Evolutionary conservation across 53 echinoderm and acorn worm species (phyloP), one percentile per base, ranked within the genome.

Genomic region (Paelopatides confundens): DNA sequence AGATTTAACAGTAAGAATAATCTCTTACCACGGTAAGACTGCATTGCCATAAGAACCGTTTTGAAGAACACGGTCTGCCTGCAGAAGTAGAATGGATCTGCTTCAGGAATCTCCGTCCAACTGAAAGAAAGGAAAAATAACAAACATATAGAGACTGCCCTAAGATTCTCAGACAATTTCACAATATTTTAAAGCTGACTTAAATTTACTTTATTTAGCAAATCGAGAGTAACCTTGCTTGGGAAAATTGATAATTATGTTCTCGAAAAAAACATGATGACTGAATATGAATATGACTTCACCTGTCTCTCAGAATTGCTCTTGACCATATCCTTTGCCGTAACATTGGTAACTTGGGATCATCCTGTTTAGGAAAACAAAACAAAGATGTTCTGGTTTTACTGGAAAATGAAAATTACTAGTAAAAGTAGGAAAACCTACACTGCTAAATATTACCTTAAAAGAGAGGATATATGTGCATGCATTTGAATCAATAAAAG

Each of bases 261-360:
- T n/a, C n/a, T n/a, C n/a, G n/a, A n/a, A n/a, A n/a, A n/a, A n/a
- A n/a, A n/a, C n/a, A n/a, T n/a, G n/a, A 15, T 66, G 66, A 37
- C 0, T 21, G 38, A 35, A 34, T 29, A 26, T 24, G n/a, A 76
- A 50, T 23, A 43, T 3, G 17, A 35, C 90, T 94, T 94, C 86
- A 97, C 97, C 92, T 89, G 71, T 97, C 92, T 87, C 86, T 92
- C 21, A 91, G 77, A 24, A 97, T 95, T 17, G 93, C 97, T 89
- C 86, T 89, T 51, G 88, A 93, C 97, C 97, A 97, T 15, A 97
- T 93, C 49, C 86, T 91, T 46, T 93, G 76, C 37, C 62, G 87
- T 34, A 93, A 85, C 9, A 64, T 66, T 12, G 52, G 37, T 37
- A 84, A 90, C 52, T 69, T 66, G 13, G 65, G 58, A 40, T 90